A percentile compares a stretch with the other conserved stretches of the same genome.
These are phyloP conservation scores for Sarcophaga peregrina DNA, from an alignment of 1,140 invertebrate species.

Conservation along the genomic window DNA sequence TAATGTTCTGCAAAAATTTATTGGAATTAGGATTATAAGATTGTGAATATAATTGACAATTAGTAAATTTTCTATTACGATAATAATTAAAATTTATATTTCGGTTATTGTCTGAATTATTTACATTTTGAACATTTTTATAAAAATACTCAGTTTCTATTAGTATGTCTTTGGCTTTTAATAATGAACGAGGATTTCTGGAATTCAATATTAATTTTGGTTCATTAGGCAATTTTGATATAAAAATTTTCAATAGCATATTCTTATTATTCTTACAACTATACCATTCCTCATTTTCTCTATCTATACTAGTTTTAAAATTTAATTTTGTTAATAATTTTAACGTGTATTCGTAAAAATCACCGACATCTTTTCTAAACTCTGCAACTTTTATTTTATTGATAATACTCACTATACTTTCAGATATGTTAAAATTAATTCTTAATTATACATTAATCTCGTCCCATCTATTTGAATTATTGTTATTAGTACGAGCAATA, in stretches of 20 bases:
- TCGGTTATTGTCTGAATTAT: no score
- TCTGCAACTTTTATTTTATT: neutral
- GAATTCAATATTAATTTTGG: no score
- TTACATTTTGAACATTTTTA: no score
- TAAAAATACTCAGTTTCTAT: no score
- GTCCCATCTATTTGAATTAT: neutral
- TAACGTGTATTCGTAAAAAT: neutral
- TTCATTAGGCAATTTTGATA: neutral
- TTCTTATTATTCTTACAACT: neutral
- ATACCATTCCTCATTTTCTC: neutral
- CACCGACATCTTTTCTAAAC: neutral
- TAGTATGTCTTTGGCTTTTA: no score
- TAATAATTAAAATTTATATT: no score
- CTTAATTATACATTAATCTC: neutral
- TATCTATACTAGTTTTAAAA: neutral
- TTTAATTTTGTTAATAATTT: neutral
- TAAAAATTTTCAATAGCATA: neutral
- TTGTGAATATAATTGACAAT: no score
- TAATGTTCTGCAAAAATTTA: no score
- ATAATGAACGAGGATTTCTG: no score
- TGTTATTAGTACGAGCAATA: neutral
- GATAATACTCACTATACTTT: neutral
- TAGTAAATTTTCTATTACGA: no score
- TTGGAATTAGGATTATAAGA: no score
- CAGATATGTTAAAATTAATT: neutral